Percentiles rank a stretch among this genome's conserved stretches.
These are phyloP conservation scores for Hiodon alosoides DNA, from an alignment of 2,113 vertebrate species.

Conservation along the genomic window DNA sequence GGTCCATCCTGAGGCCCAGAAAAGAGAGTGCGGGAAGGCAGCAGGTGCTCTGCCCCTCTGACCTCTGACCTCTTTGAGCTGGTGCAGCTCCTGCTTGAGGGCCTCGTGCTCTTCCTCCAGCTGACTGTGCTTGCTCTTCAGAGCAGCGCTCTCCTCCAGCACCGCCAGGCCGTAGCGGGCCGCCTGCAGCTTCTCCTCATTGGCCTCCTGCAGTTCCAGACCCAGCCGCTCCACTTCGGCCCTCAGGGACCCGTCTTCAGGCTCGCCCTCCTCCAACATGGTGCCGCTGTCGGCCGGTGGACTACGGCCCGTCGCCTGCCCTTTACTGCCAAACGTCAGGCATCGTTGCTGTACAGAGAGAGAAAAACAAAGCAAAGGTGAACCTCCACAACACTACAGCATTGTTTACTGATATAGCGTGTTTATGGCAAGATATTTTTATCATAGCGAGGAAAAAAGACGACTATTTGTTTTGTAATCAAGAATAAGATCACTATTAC, in stretches of 20 bases:
- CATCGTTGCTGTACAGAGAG: slow-evolving; percentile 28
- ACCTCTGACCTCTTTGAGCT: slow-evolving; percentile 66
- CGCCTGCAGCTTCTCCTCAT: slow-evolving; percentile 74
- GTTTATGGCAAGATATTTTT: too few species aligned
- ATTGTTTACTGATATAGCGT: not conserved
- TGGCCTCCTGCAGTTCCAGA: slow-evolving; percentile 73
- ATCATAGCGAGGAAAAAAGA: too few species aligned
- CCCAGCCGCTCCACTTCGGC: slow-evolving; percentile 65
- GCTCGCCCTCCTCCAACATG: slow-evolving; percentile 37
- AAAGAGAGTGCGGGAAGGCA: not conserved
- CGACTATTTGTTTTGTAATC: too few species aligned
- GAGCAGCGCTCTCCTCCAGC: slow-evolving; percentile 68
- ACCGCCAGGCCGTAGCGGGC: slow-evolving; percentile 75
- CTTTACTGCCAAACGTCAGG: slow-evolving; percentile 23
- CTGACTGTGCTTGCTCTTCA: slow-evolving; percentile 63
- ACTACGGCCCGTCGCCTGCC: slow-evolving; percentile 43
- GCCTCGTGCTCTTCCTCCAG: slow-evolving; percentile 70
- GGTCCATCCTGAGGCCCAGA: not conserved
- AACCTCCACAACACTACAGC: not conserved
- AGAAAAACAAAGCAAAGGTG: not conserved
- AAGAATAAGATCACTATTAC: too few species aligned
- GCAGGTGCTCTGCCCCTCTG: not conserved
- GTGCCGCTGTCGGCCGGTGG: slow-evolving; percentile 32
- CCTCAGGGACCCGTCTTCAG: slow-evolving; percentile 46
- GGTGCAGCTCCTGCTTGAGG: slow-evolving; percentile 63